phyloP scores from a whole-genome alignment of 2,888 invertebrate genomes.

The Halictus quadricinctus region DNA sequence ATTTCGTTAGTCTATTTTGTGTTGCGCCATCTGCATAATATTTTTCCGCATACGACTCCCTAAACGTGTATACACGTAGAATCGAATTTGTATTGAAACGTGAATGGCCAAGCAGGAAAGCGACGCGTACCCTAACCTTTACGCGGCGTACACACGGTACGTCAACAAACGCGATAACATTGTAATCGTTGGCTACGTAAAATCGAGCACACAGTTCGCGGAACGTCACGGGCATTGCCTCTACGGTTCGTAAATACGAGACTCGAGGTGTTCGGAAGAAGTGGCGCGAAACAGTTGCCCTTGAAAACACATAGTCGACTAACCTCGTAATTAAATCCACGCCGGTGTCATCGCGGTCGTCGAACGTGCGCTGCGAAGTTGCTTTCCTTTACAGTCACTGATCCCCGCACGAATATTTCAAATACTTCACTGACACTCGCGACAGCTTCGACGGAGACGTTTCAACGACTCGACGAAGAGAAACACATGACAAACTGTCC shows the following conservation, averaged over 20 bases:
- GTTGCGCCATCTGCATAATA: neutral
- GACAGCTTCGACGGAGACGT: neutral
- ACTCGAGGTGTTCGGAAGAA: neutral
- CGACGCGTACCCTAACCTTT: neutral
- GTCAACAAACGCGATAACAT: slow-evolving; percentile 2
- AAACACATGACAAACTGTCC: slow-evolving; percentile 12
- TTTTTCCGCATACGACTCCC: neutral
- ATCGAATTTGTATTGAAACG: neutral
- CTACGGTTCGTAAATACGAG: neutral
- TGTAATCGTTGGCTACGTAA: neutral
- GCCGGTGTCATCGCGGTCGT: slow-evolving; percentile 38
- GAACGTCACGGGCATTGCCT: slow-evolving; percentile 9
- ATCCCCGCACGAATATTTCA: neutral
- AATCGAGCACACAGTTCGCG: neutral
- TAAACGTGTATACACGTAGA: neutral
- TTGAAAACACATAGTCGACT: slow-evolving; percentile 15
- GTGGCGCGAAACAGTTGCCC: neutral
- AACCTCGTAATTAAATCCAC: slow-evolving; percentile 42
- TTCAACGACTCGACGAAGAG: neutral
- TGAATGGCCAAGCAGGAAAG: neutral
- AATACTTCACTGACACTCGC: slow-evolving; percentile 30
- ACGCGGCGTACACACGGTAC: neutral
- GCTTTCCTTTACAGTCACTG: slow-evolving; percentile 10
- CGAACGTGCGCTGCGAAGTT: slow-evolving; percentile 11
- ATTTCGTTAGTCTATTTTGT: neutral